Percentiles rank a stretch among this genome's conserved stretches.
phyloP scores from a whole-genome alignment of 2,113 vertebrate species.

The Pagrus major region DNA sequence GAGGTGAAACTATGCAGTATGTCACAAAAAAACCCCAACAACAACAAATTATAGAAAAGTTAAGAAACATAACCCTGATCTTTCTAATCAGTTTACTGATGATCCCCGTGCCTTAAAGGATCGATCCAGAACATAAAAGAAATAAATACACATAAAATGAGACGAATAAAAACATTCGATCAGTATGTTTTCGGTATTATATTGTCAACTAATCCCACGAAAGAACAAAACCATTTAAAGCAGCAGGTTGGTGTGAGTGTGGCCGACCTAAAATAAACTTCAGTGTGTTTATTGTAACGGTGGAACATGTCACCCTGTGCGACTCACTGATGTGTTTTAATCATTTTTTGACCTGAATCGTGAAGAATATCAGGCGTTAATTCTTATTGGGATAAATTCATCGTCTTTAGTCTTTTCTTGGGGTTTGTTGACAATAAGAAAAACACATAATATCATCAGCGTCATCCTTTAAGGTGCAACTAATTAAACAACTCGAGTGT shows the following conservation, averaged over 20 bases:
- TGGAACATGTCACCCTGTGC: background rate
- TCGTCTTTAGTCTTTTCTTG: background rate
- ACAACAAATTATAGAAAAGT: background rate
- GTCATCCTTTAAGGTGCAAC: conserved; percentile 9
- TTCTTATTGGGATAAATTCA: background rate
- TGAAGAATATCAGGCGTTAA: background rate
- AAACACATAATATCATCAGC: background rate
- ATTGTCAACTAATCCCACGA: too few relatives aligned
- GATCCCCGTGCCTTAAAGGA: too few relatives aligned
- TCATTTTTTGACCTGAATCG: background rate
- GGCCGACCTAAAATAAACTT: background rate
- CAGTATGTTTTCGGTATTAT: too few relatives aligned
- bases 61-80: background rate
- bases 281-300: background rate
- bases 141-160: too few relatives aligned
- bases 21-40: background rate
- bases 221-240: too few relatives aligned
- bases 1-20: background rate
- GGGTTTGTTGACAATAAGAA: background rate
- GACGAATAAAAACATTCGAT: too few relatives aligned
- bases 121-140: too few relatives aligned
- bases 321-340: background rate
- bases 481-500: conserved; percentile 31
- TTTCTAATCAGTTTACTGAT: too few relatives aligned
- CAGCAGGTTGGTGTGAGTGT: background rate